Conservation (phyloP, 2,797 vertebrate genomes). For the Margarornis squamiger region DNA sequence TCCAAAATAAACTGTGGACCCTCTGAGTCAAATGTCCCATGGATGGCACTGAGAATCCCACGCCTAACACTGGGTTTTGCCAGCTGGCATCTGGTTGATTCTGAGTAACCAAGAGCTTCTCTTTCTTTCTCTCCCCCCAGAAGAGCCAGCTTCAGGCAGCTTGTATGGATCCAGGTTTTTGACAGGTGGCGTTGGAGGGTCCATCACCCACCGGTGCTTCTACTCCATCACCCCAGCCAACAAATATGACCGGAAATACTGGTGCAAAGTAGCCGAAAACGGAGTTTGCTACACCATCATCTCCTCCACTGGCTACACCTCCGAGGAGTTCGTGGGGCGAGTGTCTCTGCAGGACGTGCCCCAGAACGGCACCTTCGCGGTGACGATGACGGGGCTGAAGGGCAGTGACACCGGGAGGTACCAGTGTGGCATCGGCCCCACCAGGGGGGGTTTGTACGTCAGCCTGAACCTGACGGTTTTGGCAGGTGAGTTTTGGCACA, state of each 20-base stretch:
- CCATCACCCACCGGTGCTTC: constrained; percentile 69
- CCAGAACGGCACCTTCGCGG: constrained; percentile 17
- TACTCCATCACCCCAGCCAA: constrained; percentile 61
- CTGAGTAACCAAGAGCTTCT: background rate
- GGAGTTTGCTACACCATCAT: constrained; percentile 62
- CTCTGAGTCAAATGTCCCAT: background rate
- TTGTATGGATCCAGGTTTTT: constrained; percentile 56
- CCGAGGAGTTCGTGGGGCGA: background rate
- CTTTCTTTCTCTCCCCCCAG: background rate
- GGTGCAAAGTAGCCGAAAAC: constrained; percentile 28
- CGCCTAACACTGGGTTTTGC: rapidly evolving
- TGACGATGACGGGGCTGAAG: constrained; percentile 56
- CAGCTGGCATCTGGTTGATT: background rate
- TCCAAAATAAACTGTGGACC: background rate
- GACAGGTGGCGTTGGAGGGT: constrained; percentile 37
- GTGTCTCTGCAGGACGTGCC: constrained; percentile 55
- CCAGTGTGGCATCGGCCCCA: constrained; percentile 70
- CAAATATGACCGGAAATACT: constrained; percentile 71
- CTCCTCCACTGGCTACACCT: constrained; percentile 51
- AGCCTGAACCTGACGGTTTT: constrained; percentile 51
- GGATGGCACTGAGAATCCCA: rapidly evolving
- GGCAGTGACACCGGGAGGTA: constrained; percentile 53
- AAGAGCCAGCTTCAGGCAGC: background rate
- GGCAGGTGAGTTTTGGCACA: constrained; percentile 41
- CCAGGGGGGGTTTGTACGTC: constrained; percentile 1